Evolutionary conservation across 2,888 invertebrate species (phyloP), one percentile per base, ranked within the genome.

Genomic region (Halictus quadricinctus): DNA sequence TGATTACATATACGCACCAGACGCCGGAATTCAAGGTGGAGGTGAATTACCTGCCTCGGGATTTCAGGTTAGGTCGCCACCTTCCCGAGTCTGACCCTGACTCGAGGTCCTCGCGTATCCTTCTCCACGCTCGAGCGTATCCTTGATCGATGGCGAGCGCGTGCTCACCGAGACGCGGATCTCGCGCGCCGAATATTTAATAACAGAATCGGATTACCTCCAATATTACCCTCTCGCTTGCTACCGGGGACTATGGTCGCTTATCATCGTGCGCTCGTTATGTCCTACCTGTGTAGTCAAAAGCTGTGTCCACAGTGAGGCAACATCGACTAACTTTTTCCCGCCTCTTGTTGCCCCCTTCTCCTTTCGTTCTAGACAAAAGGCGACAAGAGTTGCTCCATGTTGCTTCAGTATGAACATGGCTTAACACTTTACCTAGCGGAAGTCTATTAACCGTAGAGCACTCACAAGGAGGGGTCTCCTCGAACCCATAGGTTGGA

Each of bases 21-120:
- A 86, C 85, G 78, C 83, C 84, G 83, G 87, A 88, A 89, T 89
- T 91, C 92, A 91, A 92, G 90, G 91, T 91, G 89, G 91, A 91
- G 91, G 92, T 92, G 93, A 93, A 93, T 93, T 93, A 92, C 92
- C 92, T 87, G 91, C 85, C 81, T 87, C 66, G 76, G 89, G 90
- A 91, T 91, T 91, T 91, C 89, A 90, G 91, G 90, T 89, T 90
- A 88, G 89, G 88, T 88, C 88, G 89, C 83, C 86, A 90, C 89
- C 90, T 89, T 87, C 81, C 64, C 77, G 79, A 69, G 74, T 29
- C 60, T 89, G 91, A 86, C 92, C 92, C 90, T 93, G 92, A 90
- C 86, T 83, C 89, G 85, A 88, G 85, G 86, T 84, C 84, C 86
- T 76, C 85, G 60, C 83, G 86, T 87, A 88, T 91, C 90, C 82